A percentile compares a stretch with the other conserved stretches of the same genome.
phyloP scores from a whole-genome alignment of 2,888 invertebrate genomes.

The Leptinotarsa juncta region DNA sequence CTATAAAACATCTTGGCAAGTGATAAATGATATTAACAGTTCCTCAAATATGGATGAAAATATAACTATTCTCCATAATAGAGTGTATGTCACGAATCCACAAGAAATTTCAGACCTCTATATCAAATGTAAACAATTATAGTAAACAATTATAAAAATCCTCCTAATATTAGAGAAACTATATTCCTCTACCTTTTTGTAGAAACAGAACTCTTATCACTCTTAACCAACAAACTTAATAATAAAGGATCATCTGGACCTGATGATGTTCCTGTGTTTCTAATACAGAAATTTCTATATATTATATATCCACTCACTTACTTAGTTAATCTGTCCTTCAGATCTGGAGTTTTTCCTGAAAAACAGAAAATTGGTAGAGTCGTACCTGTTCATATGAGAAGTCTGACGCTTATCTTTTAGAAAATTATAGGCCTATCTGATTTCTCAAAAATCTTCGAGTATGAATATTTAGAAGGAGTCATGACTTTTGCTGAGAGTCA shows the following conservation, averaged over 20 bases:
- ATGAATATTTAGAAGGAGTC: background rate
- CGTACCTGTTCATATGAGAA: background rate
- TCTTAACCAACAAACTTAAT: background rate
- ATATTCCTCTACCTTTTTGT: background rate
- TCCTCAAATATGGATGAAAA: background rate
- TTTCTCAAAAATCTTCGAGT: slow-evolving; percentile 4
- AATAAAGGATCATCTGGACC: background rate
- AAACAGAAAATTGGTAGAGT: too few species aligned
- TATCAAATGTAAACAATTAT: background rate
- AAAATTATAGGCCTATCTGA: slow-evolving; percentile 1
- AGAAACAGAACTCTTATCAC: background rate
- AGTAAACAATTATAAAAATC: slow-evolving; percentile 1
- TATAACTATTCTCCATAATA: background rate
- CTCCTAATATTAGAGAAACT: background rate
- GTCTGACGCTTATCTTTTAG: background rate
- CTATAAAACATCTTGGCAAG: slow-evolving; percentile 19
- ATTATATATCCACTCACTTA: background rate
- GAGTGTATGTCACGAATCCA: background rate
- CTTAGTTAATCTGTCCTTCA: too few species aligned
- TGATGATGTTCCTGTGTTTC: background rate
- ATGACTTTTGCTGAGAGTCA: background rate
- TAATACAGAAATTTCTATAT: background rate
- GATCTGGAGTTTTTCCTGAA: too few species aligned
- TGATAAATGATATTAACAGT: slow-evolving; percentile 1
- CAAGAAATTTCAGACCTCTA: background rate